Base-by-base conservation (phyloP, 2,888 invertebrate species). In the Melitaea athalia region DNA sequence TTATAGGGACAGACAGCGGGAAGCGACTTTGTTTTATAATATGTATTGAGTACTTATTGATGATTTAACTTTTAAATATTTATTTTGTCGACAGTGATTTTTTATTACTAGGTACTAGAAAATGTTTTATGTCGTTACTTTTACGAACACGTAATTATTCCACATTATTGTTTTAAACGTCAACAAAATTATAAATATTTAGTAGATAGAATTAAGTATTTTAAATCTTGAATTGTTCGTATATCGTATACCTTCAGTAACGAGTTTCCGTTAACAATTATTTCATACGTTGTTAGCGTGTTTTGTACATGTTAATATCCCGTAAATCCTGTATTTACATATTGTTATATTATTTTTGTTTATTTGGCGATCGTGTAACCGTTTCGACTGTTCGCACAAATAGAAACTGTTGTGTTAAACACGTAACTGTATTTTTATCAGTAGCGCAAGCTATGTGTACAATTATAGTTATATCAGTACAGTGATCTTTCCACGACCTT, bases 401-500 rank as follows among this genome's bases (percentile, higher is more conserved):
- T 31, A 47, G n/a, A 17, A 60, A 65, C 17, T 43, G 8, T 65
- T 60, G 45, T 65, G 31, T 59, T 59, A 17, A 33, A 43, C 33
- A 43, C 24, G 14, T 43, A 59, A 57, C 50, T 12, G 43, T 65
- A 52, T 60, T 65, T 59, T 17, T 43, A 45, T 63, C 60, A 71
- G 63, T 61, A 53, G 33, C 45, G 47, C 42, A 47, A 60, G 62
- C 62, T 55, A 63, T 43, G 55, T 17, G 38, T 59, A 33, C 47
- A 55, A 49, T 17, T 59, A 45, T 31, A 6, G 43, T 63, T 42
- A 49, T 53, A 64, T 64, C 59, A 49, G 60, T 55, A 66, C 68
- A 42, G 59, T 72, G 70, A 67, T 74, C 71, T 76, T 70, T 74
- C 71, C 68, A 59, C 67, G 73, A 75, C 77, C 75, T 77, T 75